Conservation (phyloP, 2,888 invertebrate species). For the Linnaemya tessellans region DNA sequence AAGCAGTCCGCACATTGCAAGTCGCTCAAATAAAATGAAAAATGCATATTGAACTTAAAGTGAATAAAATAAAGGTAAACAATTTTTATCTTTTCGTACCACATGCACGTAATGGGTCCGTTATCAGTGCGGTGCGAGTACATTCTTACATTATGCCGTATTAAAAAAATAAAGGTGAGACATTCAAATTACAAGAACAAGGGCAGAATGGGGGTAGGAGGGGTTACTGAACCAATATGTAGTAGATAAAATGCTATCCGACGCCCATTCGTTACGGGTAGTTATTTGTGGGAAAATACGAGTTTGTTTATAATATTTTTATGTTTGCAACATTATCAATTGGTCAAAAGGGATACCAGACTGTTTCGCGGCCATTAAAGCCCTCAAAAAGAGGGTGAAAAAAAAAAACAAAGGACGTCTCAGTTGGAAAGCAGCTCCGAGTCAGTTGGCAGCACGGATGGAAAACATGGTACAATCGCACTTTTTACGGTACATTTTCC, state of each 20-base stretch:
- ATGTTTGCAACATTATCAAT: constrained; percentile 20
- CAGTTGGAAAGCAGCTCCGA: no score
- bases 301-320: constrained; percentile 23
- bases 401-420: no score
- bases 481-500: no score
- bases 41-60: constrained; percentile 35
- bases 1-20: constrained; percentile 44
- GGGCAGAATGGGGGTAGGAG: neutral
- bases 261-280: constrained; percentile 13
- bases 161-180: constrained; percentile 36
- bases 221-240: constrained; percentile 23
- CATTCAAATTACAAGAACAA: constrained; percentile 15
- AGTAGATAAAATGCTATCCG: constrained; percentile 33
- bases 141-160: constrained; percentile 11
- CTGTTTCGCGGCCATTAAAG: neutral
- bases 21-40: constrained; percentile 46
- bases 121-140: constrained; percentile 59
- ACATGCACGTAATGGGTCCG: constrained; percentile 16
- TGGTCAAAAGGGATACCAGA: neutral
- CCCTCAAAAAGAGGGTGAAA: neutral
- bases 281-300: constrained; percentile 29
- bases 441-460: no score
- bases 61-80: constrained; percentile 15
- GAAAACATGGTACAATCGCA: no score
- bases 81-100: constrained; percentile 67